These are phyloP conservation scores for Stenichneumon culpator DNA, from an alignment of 2,888 invertebrate species.

Conservation along the genomic window DNA sequence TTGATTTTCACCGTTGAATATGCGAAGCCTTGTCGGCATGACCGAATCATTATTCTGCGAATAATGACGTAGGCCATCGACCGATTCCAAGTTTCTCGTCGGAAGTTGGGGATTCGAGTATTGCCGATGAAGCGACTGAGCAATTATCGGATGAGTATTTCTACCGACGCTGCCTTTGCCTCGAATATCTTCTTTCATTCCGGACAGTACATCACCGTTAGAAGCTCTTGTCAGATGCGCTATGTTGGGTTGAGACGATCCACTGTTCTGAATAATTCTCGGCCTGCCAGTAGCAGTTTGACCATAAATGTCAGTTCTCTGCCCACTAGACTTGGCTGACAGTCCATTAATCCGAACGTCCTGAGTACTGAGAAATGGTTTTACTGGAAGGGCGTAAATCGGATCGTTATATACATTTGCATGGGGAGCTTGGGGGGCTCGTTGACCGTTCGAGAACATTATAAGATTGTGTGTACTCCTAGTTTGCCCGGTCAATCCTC, in stretches of 20 bases:
- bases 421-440: slow-evolving; percentile 66
- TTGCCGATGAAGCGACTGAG: slow-evolving; percentile 76
- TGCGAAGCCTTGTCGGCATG: slow-evolving; percentile 32
- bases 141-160: slow-evolving; percentile 42
- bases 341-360: slow-evolving; percentile 80
- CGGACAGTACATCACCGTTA: slow-evolving; percentile 35
- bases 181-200: slow-evolving; percentile 40
- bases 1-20: slow-evolving; percentile 55
- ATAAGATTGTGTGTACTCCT: slow-evolving; percentile 78
- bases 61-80: slow-evolving; percentile 43
- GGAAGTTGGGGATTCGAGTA: slow-evolving; percentile 80
- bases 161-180: slow-evolving; percentile 29
- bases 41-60: slow-evolving; percentile 31
- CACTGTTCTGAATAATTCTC: slow-evolving; percentile 71
- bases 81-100: slow-evolving; percentile 68
- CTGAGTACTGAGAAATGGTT: slow-evolving; percentile 83
- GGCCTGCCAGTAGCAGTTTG: slow-evolving; percentile 65
- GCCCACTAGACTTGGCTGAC: slow-evolving; percentile 70
- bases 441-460: slow-evolving; percentile 58
- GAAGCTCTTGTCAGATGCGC: slow-evolving; percentile 62
- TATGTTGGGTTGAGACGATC: slow-evolving; percentile 77
- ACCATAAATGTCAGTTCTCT: slow-evolving; percentile 69
- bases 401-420: slow-evolving; percentile 80
- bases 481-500: slow-evolving; percentile 66
- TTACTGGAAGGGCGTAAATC: slow-evolving; percentile 82